Base-by-base conservation (phyloP, 1,140 invertebrate species). In the Pseudomyrmex pallidus region DNA sequence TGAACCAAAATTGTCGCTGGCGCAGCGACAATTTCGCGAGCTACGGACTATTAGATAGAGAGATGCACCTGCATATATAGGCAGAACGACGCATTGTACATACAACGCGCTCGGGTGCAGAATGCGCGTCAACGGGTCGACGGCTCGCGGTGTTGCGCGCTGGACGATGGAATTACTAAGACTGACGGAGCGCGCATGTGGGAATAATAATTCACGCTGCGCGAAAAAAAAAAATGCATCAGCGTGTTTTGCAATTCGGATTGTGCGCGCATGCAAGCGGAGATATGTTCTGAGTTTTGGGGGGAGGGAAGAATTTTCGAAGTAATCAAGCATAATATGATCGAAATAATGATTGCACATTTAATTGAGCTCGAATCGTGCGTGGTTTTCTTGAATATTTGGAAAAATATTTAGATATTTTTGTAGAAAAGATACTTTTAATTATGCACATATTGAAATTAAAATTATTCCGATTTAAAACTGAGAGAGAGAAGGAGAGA, bases 1-100 rank as follows among this genome's bases (percentile, higher is more conserved):
- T 22, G 44, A 80, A 80, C 70, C 76, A 72, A 80, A 80, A 80
- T 80, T 72, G 66, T 56, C 20, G 66, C 76, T 70, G 64, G 44
- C 44, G 44, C 44, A 59, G 76, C 76, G 76, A 80, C 54, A 80
- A 80, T 80, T 80, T 80, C 64, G 46, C 17, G 64, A 17, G 20
- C 64, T 20, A 48, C 17, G 17, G 64, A 59, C 66, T 61, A 80
- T 80, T 80, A 80, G 66, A 13, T 59, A 46, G 54, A 61, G 54
- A 57, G 20, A n/a, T n/a, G 52, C 25, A 67, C 17, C 63, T 67
- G 74, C 74, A 68, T 35, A 68, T 35, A 35, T 68, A 78, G 74
- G 35, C 35, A 56, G 35, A 0, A 35, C 35, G 35, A 35, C 35
- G 44, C 54, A 59, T 50, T 44, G 50, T n/a, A 48, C 46, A 9